Base-by-base conservation (phyloP, 2,888 invertebrate species). In the Drosophila subquinaria region DNA sequence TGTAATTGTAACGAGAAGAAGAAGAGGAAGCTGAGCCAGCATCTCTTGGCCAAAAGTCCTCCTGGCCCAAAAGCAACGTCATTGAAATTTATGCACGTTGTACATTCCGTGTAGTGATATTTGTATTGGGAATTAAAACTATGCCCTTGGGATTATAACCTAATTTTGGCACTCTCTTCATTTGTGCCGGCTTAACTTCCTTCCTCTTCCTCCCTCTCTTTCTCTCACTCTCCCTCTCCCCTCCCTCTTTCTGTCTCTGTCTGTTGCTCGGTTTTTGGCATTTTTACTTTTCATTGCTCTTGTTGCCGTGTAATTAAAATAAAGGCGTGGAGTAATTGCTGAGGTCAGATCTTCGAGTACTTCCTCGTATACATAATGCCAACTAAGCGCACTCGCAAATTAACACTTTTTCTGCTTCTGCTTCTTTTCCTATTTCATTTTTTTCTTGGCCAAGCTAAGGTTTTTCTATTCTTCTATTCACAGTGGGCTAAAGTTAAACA, bases 71-170 rank as follows among this genome's bases (percentile, higher is more conserved):
- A 36, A 68, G 76, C 82, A 82, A 71, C 79, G 88, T 88, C 86
- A 89, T 89, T 87, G 90, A 87, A 87, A 87, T 87, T 87, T 87
- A 87, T 89, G 86, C 90, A 88, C 88, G 73, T 76, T 81, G 86
- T 89, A 88, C 89, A 73, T 79, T 89, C 89, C 88, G 79, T 82
- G 90, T 89, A 88, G 90, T 89, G 86, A 87, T 87, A 87, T 87
- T 87, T 87, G 90, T 88, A 87, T 87, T 87, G 86, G 86, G 86
- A 87, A 87, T 87, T 87, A 89, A 89, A 87, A 87, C 90, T 87
- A 89, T 87, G 82, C 86, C 86, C 88, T 45, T 75, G 86, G 86
- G 86, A 87, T 79, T 89, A 79, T 88, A 87, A 82, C 88, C 86
- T 85, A 89, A 87, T 87, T 89, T 82, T 75, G 83, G 82, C 78